A percentile compares a stretch with the other conserved stretches of the same genome.
Conservation (phyloP, 2,888 invertebrate genomes). For the Synergus japonicus region DNA sequence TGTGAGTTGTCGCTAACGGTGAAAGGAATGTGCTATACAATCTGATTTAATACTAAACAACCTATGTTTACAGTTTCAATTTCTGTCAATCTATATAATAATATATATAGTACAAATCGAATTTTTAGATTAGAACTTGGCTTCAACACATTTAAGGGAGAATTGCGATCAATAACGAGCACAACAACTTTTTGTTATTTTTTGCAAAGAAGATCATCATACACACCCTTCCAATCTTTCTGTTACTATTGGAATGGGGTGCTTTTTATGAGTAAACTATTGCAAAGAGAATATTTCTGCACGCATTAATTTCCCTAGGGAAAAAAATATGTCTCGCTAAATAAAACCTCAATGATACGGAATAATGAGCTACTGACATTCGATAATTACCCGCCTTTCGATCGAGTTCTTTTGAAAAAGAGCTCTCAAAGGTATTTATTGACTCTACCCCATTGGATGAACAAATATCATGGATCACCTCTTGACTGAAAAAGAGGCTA, state of each 20-base stretch:
- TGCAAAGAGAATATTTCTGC: conserved; percentile 37
- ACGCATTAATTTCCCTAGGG: conserved; percentile 53
- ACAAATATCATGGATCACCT: conserved; percentile 60
- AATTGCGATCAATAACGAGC: conserved; percentile 32
- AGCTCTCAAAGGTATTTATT: conserved; percentile 53
- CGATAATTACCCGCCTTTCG: conserved; percentile 52
- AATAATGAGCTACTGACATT: conserved; percentile 54
- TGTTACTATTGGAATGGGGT: neutral
- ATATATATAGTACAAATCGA: no score
- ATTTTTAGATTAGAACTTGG: no score
- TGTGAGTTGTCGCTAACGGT: neutral
- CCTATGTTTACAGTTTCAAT: neutral
- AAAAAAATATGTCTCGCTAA: conserved; percentile 42
- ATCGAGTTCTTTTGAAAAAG: conserved; percentile 45
- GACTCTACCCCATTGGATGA: conserved; percentile 53
- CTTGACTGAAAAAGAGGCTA: conserved; percentile 63
- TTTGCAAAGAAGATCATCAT: conserved; percentile 18
- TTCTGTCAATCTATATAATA: no score
- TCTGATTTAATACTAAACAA: neutral
- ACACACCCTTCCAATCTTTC: conserved; percentile 29
- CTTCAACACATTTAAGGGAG: neutral
- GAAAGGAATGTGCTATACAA: neutral
- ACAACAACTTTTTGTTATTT: conserved; percentile 15
- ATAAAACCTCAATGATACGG: conserved; percentile 45
- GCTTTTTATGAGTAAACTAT: conserved; percentile 29